Evolutionary conservation across 1,140 invertebrate species (phyloP), one percentile per base, ranked within the genome.

Genomic region (Nasonia vitripennis): DNA sequence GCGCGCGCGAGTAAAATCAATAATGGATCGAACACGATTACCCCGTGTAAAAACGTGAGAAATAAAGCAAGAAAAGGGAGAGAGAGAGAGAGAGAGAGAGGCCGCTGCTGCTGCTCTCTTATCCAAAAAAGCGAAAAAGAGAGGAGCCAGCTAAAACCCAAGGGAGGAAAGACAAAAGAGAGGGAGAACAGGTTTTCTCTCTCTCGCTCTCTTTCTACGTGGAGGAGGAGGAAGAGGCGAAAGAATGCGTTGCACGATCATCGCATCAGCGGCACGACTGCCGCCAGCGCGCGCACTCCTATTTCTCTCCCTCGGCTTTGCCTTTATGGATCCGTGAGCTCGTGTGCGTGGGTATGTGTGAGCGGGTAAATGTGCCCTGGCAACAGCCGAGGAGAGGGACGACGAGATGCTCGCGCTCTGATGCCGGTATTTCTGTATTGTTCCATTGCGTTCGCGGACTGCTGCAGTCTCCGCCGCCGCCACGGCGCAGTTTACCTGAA

Each of bases 161-260:
- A 27, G 45, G 27, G 48, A 74, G 27, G 48, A 74, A 73, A 62
- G n/a, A 55, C n/a, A 55, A 82, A 45, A 37, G 80, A 82, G 45
- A 82, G 71, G 70, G 27, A 74, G 48, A 82, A 82, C 80, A 74
- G 80, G 80, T 82, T 82, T 82, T 37, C 80, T 82, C 70, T 10
- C 73, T 81, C 73, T 34, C 80, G 62, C 80, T 7, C 27, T 27
- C 27, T 27, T 1, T 27, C 27, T 27, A 27, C 34, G 77, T 45
- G 62, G 75, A 12, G 23, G 20, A 80, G 55, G 20, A 41, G 9
- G 12, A 75, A 34, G 62, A 80, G 70, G 71, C 70, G 48, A 82
- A 82, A 82, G 80, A 82, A 82, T 82, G 80, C 80, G 70, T 74
- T 82, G 80, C 80, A 82, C 80, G 80, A 82, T 74, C 80, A 82